Evolutionary conservation across 2,113 vertebrate species (phyloP).

Genomic region (Brachyhypopomus occidentalis): DNA sequence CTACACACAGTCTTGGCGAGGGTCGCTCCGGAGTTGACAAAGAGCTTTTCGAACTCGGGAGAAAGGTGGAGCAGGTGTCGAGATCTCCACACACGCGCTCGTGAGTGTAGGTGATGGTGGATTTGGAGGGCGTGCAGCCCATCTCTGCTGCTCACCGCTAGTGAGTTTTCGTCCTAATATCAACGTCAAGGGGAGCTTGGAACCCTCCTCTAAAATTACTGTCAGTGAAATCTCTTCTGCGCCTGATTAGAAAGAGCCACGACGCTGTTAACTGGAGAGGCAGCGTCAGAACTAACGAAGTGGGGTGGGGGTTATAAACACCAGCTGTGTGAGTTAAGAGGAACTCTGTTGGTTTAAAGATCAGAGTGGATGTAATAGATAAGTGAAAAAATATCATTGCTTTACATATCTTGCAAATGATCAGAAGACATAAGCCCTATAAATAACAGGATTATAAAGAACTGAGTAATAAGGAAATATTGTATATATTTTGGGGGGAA

Average conservation of each 20-base stretch:
- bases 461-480: background rate
- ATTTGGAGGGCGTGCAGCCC: conserved; percentile 77
- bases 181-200: background rate
- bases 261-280: conserved; percentile 38
- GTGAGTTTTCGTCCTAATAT: background rate
- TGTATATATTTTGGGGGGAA: no score
- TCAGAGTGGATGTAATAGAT: no score
- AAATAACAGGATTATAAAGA: no score
- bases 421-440: no score
- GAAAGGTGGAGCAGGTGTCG: conserved; percentile 75
- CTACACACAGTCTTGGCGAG: conserved; percentile 55
- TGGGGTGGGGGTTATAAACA: background rate
- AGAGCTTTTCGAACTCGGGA: conserved; percentile 69
- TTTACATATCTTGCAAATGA: background rate
- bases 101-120: conserved; percentile 64
- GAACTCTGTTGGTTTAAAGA: background rate
- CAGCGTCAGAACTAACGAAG: background rate
- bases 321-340: background rate
- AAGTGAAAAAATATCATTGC: background rate
- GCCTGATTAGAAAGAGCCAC: background rate
- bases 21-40: conserved; percentile 67
- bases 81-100: conserved; percentile 67
- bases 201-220: background rate
- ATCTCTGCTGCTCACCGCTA: conserved; percentile 56
- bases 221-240: no score